Percentiles rank a stretch among this genome's conserved stretches.
phyloP scores from a whole-genome alignment of 2,888 invertebrate species.

The Drosophila maculinotata region DNA sequence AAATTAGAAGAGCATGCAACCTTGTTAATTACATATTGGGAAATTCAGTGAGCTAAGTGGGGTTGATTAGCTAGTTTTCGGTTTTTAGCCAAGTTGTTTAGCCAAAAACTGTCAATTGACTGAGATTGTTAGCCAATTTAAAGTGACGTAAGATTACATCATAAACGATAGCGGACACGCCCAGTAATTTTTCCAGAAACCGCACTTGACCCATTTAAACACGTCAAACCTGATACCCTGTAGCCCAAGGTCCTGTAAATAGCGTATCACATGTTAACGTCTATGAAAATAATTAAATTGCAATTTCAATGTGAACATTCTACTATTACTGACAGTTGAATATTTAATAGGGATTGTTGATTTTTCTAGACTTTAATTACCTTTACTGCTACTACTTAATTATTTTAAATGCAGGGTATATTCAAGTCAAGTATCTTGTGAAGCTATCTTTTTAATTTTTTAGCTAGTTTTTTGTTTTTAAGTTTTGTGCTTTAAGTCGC shows the following conservation, averaged over 20 bases:
- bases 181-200: constrained; percentile 61
- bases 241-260: neutral
- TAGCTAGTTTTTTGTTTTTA: constrained; percentile 5
- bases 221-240: constrained; percentile 36
- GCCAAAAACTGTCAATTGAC: constrained; percentile 40
- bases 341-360: neutral
- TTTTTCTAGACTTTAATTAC: neutral
- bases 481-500: constrained; percentile 27
- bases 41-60: constrained; percentile 29
- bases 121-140: constrained; percentile 38
- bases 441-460: neutral
- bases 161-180: constrained; percentile 53
- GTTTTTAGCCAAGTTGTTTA: constrained; percentile 38
- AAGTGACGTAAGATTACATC: constrained; percentile 33
- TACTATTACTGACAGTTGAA: too few species aligned
- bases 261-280: neutral
- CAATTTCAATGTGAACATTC: too few species aligned
- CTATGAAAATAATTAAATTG: too few species aligned
- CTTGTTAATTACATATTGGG: constrained; percentile 19
- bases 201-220: constrained; percentile 68
- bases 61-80: constrained; percentile 32
- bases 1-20: constrained; percentile 12
- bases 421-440: neutral
- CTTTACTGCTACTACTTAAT: neutral
- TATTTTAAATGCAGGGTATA: constrained; percentile 3